Evolutionary conservation across 2,888 invertebrate species (phyloP).

Genomic region (Ichneumoninae sp.): DNA sequence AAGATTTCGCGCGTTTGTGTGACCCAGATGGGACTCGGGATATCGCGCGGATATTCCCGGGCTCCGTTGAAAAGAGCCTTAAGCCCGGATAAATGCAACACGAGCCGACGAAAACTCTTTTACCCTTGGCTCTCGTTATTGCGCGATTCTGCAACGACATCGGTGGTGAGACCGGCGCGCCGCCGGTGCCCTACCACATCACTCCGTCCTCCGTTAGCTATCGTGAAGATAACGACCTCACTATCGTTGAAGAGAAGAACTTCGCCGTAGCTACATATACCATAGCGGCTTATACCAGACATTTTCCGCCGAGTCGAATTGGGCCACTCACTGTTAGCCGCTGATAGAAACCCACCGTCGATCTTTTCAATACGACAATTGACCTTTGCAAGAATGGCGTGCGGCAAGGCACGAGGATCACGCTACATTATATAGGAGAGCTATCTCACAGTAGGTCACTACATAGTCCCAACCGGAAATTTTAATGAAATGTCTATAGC

Average conservation of each 20-base stretch:
- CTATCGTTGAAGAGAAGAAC: background rate
- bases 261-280: background rate
- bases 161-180: background rate
- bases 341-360: background rate
- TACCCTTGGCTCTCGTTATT: constrained; percentile 32
- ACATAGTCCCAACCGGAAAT: too few species aligned
- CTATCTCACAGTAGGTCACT: too few species aligned
- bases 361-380: constrained; percentile 9
- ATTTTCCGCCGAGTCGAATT: background rate
- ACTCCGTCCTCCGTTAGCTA: background rate
- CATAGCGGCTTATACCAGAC: background rate
- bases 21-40: constrained; percentile 38
- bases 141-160: constrained; percentile 9
- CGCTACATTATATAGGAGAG: too few species aligned
- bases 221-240: background rate
- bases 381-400: background rate
- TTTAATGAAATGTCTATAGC: too few species aligned
- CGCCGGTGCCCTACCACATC: background rate
- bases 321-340: constrained; percentile 12
- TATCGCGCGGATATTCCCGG: constrained; percentile 27
- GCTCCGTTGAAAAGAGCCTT: constrained; percentile 22
- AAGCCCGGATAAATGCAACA: constrained; percentile 48
- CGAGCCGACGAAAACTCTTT: constrained; percentile 40
- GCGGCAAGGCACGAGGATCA: background rate
- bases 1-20: constrained; percentile 14